Conservation (phyloP, 1,140 invertebrate genomes). For the Aphaenogaster rudis region DNA sequence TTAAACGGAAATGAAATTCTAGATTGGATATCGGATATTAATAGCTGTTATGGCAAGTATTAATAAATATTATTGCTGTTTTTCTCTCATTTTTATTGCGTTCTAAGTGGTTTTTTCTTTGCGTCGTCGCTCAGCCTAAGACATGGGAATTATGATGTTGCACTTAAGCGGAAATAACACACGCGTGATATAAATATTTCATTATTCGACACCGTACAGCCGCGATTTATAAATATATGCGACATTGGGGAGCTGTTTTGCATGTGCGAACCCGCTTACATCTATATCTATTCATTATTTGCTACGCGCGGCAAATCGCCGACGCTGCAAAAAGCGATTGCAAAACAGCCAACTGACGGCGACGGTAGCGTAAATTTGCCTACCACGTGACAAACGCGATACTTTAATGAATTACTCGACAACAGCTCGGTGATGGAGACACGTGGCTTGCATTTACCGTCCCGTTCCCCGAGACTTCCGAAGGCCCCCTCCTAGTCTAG, state of each 20-base stretch:
- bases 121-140: background rate
- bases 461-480: background rate
- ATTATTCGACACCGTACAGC: background rate
- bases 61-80: slow-evolving; percentile 13
- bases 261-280: background rate
- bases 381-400: background rate
- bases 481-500: too few relatives aligned
- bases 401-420: slow-evolving; percentile 31
- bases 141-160: background rate
- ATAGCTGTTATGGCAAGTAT: background rate
- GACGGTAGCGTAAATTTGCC: background rate
- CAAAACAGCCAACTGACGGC: background rate
- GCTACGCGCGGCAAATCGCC: background rate
- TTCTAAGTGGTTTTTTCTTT: background rate
- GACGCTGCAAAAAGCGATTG: background rate
- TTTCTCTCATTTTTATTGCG: background rate
- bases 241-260: slow-evolving; percentile 11
- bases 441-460: slow-evolving; percentile 2
- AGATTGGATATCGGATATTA: background rate
- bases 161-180: slow-evolving; percentile 11
- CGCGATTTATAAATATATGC: slow-evolving; percentile 17
- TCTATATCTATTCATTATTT: slow-evolving; percentile 19
- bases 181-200: slow-evolving; percentile 45
- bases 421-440: background rate
- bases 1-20: background rate